These are phyloP conservation scores for Andinoacara biseriatus DNA, from an alignment of 2,113 vertebrate species.

Conservation along the genomic window DNA sequence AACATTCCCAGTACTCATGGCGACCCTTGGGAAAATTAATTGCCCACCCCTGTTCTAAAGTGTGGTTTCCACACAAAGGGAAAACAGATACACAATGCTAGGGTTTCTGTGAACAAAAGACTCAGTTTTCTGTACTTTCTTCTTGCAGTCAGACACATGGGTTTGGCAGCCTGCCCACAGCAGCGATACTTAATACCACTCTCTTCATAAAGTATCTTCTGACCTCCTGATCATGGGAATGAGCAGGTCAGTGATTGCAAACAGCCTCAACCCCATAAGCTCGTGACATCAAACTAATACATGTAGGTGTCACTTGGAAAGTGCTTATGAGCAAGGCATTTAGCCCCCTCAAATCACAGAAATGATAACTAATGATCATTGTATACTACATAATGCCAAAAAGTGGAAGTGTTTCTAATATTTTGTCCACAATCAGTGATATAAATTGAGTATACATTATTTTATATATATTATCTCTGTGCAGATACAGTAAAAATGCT, in stretches of 20 bases:
- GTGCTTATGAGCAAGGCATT: neutral
- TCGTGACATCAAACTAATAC: neutral
- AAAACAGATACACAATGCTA: conserved; percentile 1
- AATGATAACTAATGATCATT: neutral
- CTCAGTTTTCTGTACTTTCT: conserved; percentile 21
- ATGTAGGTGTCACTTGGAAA: neutral
- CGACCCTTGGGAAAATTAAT: too few species aligned
- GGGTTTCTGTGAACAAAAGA: conserved; percentile 38
- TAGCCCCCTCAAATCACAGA: neutral
- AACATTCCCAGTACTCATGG: neutral
- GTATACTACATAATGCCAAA: neutral
- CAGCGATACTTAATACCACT: neutral
- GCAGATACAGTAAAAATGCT: neutral
- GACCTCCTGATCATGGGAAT: neutral
- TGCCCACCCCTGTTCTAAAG: too few species aligned
- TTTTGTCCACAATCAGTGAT: neutral
- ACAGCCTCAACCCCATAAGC: neutral
- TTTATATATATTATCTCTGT: neutral
- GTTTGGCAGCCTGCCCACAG: conserved; percentile 4
- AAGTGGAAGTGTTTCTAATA: neutral
- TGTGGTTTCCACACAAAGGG: neutral
- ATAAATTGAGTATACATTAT: rapidly evolving
- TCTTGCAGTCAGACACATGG: neutral
- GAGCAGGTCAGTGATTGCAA: neutral
- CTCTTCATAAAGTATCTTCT: neutral